phyloP scores from a whole-genome alignment of 2,113 vertebrate species.

The Monopterus albus region DNA sequence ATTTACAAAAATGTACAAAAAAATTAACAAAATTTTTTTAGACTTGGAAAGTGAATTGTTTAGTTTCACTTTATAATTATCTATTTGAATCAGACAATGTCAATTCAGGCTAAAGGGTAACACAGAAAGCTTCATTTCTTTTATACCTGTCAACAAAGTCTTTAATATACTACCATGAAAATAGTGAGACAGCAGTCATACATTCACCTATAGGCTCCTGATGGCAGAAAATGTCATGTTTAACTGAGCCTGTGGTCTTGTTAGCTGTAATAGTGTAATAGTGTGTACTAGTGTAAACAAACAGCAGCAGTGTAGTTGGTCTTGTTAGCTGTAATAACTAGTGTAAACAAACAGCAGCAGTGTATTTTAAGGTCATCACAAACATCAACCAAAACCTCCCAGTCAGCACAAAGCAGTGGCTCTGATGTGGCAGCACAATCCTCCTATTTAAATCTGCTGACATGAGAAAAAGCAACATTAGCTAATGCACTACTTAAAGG shows the following conservation, averaged over 20 bases:
- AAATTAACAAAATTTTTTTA: too few relatives aligned
- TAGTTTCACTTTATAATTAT: too few relatives aligned
- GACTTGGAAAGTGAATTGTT: too few relatives aligned
- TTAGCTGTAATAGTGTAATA: constrained; percentile 71
- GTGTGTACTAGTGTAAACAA: constrained; percentile 76
- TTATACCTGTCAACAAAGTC: background rate
- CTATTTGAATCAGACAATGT: too few relatives aligned
- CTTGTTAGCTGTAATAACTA: constrained; percentile 72
- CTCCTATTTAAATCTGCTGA: constrained; percentile 82
- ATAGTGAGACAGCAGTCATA: constrained; percentile 7
- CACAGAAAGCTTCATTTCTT: background rate
- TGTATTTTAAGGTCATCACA: constrained; percentile 74
- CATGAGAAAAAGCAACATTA: constrained; percentile 81
- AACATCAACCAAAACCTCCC: constrained; percentile 64
- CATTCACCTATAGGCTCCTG: constrained; percentile 19
- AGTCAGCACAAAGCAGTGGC: constrained; percentile 75
- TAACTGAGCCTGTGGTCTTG: constrained; percentile 67
- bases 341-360: constrained; percentile 73
- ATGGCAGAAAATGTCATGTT: constrained; percentile 48
- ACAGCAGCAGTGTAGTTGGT: constrained; percentile 68
- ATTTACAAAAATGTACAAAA: too few relatives aligned
- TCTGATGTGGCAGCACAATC: constrained; percentile 74
- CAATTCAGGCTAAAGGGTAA: too few relatives aligned
- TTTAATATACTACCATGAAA: constrained; percentile 3
- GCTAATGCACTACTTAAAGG: constrained; percentile 86